Percentiles rank a stretch among this genome's conserved stretches.
Conservation (phyloP, 2,113 vertebrate species). For the Gobiocypris rarus region DNA sequence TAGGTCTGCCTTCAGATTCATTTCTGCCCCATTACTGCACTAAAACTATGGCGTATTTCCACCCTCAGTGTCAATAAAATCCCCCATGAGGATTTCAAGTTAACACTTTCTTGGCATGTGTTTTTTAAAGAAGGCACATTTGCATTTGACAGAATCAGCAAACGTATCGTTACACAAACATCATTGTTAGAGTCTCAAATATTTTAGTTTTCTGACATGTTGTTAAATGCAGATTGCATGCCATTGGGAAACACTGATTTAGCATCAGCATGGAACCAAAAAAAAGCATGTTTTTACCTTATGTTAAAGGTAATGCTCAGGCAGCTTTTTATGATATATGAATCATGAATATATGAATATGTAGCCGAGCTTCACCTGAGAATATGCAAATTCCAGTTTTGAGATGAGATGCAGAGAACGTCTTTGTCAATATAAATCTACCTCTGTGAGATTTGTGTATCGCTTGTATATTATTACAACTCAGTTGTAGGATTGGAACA, state of each 20-base stretch:
- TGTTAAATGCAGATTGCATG: constrained; percentile 17
- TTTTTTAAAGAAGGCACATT: neutral
- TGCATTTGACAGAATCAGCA: constrained; percentile 7
- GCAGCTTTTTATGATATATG: constrained; percentile 24
- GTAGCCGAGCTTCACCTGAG: neutral
- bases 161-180: neutral
- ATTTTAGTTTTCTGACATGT: constrained; percentile 9
- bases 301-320: neutral
- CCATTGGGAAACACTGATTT: neutral
- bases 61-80: constrained; percentile 21
- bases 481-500: constrained; percentile 14
- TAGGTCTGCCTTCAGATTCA: constrained; percentile 52
- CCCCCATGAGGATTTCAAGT: constrained; percentile 40
- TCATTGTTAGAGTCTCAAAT: constrained; percentile 6
- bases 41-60: constrained; percentile 40
- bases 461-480: constrained; percentile 18
- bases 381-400: neutral
- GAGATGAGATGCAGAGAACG: neutral
- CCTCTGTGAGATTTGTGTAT: neutral
- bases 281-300: neutral
- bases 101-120: neutral
- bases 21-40: constrained; percentile 34
- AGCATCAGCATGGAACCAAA: neutral
- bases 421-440: constrained; percentile 20
- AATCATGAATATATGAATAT: neutral